Evolutionary conservation across 2,888 invertebrate species (phyloP), one percentile per base, ranked within the genome.

Genomic region (Aspidiotus rigidus): DNA sequence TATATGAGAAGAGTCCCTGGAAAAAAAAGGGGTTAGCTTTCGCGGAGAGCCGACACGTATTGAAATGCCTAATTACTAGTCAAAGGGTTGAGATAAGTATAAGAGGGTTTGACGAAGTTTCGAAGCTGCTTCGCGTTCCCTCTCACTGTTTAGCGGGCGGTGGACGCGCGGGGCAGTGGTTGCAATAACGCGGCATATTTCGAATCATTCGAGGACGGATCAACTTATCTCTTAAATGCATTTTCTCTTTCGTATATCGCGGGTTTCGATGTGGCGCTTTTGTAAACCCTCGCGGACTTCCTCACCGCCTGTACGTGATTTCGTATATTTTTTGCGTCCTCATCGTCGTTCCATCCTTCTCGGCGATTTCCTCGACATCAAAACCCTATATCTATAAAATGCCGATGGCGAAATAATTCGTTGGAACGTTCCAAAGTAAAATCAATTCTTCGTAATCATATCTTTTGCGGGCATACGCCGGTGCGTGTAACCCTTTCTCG

Each of bases 391-490:
- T 28, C 28, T 28, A 28, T 28, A 49, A 59, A 67, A 67, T 67
- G 67, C 67, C 67, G 67, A 59, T 67, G 67, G 67, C 67, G 28
- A 67, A 67, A 67, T 67, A 67, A 67, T 67, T 67, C 67, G 49
- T 67, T 59, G 67, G 59, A 67, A 67, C 67, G 67, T 67, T 67
- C 60, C 67, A 67, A 67, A 67, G 67, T 67, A 67, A 67, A 67
- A 67, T 67, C 67, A 67, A 67, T 67, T 67, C 67, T 49, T 67
- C 67, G 67, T 67, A 67, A 67, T 67, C 67, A 67, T 67, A 67
- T 67, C 67, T 67, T 60, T 49, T 60, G 28, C 28, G 60, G 67
- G 67, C 67, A 67, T 67, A 59, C 49, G 49, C 49, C 28, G 28
- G 28, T 28, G 28, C 28, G 28, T 28, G 28, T 49, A 49, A 49